Evolutionary conservation across 2,797 vertebrate genomes (phyloP).

Genomic region (Sebastes aleutianus): DNA sequence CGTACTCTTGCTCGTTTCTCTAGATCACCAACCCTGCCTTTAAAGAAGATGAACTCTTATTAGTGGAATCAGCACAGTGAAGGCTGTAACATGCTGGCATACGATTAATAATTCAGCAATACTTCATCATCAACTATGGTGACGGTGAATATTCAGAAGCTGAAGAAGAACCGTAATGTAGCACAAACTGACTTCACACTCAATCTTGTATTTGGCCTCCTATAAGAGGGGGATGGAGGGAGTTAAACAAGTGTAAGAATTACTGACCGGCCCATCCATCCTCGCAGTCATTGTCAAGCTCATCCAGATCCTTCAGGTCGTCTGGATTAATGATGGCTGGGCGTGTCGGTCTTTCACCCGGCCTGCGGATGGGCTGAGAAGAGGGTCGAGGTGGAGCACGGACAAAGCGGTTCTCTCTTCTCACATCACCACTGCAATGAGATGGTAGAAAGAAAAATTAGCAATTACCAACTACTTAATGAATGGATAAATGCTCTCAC

Average conservation of each 20-base stretch:
- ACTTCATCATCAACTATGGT: neutral
- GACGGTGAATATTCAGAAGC: neutral
- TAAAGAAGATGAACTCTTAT: too few relatives aligned
- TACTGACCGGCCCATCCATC: slow-evolving; percentile 92
- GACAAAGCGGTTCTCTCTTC: slow-evolving; percentile 88
- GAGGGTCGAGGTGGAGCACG: slow-evolving; percentile 77
- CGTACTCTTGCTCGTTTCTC: too few relatives aligned
- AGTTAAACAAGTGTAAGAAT: neutral
- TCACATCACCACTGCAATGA: slow-evolving; percentile 79
- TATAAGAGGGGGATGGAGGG: neutral
- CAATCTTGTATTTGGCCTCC: neutral
- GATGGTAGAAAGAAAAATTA: neutral
- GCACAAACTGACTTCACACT: neutral
- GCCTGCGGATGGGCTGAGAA: slow-evolving; percentile 88
- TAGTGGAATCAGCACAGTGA: neutral
- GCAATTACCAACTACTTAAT: neutral
- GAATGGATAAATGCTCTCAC: neutral
- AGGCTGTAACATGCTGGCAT: neutral
- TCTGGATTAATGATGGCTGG: slow-evolving; percentile 97
- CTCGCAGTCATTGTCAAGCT: slow-evolving; percentile 93
- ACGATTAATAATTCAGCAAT: neutral
- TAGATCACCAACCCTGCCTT: too few relatives aligned
- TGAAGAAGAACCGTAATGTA: neutral
- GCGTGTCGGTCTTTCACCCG: slow-evolving; percentile 84
- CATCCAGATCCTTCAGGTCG: slow-evolving; percentile 95